These are phyloP conservation scores for Mamestra brassicae DNA, from an alignment of 2,888 invertebrate species.

Conservation along the genomic window DNA sequence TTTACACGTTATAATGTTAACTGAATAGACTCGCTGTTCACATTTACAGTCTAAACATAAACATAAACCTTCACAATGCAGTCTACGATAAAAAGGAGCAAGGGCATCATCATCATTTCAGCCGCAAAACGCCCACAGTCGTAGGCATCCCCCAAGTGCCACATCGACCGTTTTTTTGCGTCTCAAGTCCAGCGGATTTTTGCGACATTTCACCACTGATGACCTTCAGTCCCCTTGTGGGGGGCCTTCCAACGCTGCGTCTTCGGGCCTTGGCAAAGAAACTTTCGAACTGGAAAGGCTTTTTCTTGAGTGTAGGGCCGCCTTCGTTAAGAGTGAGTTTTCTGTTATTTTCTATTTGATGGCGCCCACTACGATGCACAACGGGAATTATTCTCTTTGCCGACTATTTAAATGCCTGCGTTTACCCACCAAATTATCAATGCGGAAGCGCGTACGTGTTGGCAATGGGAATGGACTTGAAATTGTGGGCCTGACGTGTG, in stretches of 20 bases:
- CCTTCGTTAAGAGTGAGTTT: neutral
- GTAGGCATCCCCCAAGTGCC: neutral
- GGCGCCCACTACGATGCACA: conserved; percentile 30
- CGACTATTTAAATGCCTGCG: conserved; percentile 57
- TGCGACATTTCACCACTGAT: too few species aligned
- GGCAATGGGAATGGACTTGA: conserved; percentile 44
- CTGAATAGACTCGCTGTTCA: too few species aligned
- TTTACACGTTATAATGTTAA: too few species aligned
- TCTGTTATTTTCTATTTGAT: neutral
- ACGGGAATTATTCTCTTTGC: conserved; percentile 55
- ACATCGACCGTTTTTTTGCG: neutral
- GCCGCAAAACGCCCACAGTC: too few species aligned
- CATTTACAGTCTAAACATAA: too few species aligned
- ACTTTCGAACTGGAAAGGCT: neutral
- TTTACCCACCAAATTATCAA: conserved; percentile 58
- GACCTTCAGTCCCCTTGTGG: too few species aligned
- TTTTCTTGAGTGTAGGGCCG: neutral
- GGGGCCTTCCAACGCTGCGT: too few species aligned
- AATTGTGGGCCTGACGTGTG: conserved; percentile 22
- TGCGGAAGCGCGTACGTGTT: conserved; percentile 50
- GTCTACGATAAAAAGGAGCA: too few species aligned
- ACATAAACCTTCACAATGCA: too few species aligned
- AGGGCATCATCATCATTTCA: too few species aligned
- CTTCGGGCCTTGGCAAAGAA: too few species aligned
- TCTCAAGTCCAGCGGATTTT: too few species aligned